Base-by-base conservation (phyloP, 2,888 invertebrate genomes). In the Chrysomela aeneicollis region DNA sequence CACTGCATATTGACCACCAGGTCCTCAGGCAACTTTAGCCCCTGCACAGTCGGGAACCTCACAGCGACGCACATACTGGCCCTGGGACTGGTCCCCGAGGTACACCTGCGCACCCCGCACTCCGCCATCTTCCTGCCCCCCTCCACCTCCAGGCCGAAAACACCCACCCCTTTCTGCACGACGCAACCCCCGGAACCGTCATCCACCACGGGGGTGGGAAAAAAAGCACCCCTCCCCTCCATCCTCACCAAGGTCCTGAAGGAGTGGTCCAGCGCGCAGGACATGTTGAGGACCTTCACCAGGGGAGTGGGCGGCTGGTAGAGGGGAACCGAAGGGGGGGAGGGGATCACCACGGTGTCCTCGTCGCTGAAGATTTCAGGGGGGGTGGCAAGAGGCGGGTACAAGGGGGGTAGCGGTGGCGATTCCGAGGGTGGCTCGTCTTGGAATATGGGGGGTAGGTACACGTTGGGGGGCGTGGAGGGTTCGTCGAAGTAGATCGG, bases 1-100 rank as follows among this genome's bases (percentile, higher is more conserved):
- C 88, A 88, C 70, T 86, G 85, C 50, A 88, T 75, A 3, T 85
- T 86, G 18, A 88, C 76, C 46, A 85, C 80, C 0, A 81, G 76
- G 74, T 88, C 88, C 26, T 84, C 83, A 1, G 83, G 83, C 6
- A 88, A 81, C 74, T 83, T 84, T 65, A 88, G 78, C 4, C 86
- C 87, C 21, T 82, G 73, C 9, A 88, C 84, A 0, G 84, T 81
- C 0, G 88, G 87, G 76, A 88, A 85, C 50, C 88, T 79, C 4
- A 88, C 47, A 3, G 82, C 81, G n/a, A 87, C 74, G 68, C 88
- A 88, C 71, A 87, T 82, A 73, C 85, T 84, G n/a, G 62, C 52
- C 32, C 71, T 69, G 19, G 68, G 60, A 51, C 70, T 63, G 17
- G 59, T 55, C 30, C 70, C 69, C 1, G 81, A 35, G 51, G 54